Percentiles rank a stretch among this genome's conserved stretches.
phyloP scores from a whole-genome alignment of 1,140 invertebrate species.

The Planococcus citri region DNA sequence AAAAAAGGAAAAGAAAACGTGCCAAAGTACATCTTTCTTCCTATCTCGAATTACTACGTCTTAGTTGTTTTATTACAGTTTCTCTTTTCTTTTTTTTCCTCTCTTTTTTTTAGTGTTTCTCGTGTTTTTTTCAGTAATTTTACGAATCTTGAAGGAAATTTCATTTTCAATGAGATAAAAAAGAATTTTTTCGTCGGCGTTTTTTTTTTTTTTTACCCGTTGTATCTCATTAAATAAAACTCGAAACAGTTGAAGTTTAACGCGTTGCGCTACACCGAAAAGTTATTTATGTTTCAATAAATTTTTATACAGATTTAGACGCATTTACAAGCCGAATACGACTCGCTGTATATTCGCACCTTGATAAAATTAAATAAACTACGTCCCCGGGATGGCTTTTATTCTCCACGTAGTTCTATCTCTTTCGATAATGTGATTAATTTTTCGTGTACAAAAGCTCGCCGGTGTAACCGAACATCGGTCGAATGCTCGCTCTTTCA shows the following conservation, averaged over 20 bases:
- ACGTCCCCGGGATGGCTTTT: too few species aligned
- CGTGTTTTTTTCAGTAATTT: background rate
- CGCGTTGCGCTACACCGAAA: background rate
- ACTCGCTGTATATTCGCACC: too few species aligned
- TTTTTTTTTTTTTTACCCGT: background rate
- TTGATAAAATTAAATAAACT: too few species aligned
- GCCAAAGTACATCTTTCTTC: background rate
- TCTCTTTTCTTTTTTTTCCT: background rate
- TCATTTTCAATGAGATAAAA: slow-evolving; percentile 4
- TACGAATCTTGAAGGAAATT: slow-evolving; percentile 2
- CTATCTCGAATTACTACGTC: background rate
- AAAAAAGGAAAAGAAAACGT: background rate
- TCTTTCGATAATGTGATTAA: too few species aligned
- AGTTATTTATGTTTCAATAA: slow-evolving; percentile 4
- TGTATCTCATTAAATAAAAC: slow-evolving; percentile 3
- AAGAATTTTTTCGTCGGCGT: background rate
- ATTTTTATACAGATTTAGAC: background rate
- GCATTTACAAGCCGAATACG: too few species aligned
- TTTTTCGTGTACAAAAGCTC: too few species aligned
- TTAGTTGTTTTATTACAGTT: slow-evolving; percentile 3
- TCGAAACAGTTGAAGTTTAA: background rate
- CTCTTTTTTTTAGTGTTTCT: background rate
- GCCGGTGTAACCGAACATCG: too few species aligned
- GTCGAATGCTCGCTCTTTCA: too few species aligned
- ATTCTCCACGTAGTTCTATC: too few species aligned